These are phyloP conservation scores for Odiellus spinosus DNA, from an alignment of 2,888 invertebrate genomes.

Conservation along the genomic window DNA sequence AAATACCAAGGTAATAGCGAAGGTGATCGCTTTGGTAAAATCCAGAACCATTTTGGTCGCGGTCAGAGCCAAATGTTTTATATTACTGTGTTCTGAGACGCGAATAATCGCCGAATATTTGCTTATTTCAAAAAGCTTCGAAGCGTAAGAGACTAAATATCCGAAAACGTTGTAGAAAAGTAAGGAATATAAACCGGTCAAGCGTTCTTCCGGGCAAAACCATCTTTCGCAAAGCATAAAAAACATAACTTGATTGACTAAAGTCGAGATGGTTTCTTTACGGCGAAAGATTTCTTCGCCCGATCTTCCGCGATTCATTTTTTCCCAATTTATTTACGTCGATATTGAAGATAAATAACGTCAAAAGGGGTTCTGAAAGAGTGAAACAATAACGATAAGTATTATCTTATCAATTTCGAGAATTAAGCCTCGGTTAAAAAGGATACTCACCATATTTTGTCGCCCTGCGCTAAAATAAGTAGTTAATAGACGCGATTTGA, in stretches of 20 bases:
- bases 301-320: conserved; percentile 12
- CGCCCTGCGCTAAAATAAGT: too few relatives aligned
- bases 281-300: conserved; percentile 13
- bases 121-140: conserved; percentile 53
- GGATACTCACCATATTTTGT: too few relatives aligned
- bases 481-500: too few relatives aligned
- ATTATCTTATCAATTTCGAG: too few relatives aligned
- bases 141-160: conserved; percentile 56
- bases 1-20: conserved; percentile 57
- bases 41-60: conserved; percentile 63
- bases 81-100: conserved; percentile 51
- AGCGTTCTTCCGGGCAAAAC: conserved; percentile 39
- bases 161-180: conserved; percentile 69
- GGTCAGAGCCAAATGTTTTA: conserved; percentile 62
- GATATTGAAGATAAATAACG: too few relatives aligned
- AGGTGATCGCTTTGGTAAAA: conserved; percentile 65
- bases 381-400: too few relatives aligned
- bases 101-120: conserved; percentile 62
- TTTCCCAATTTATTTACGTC: too few relatives aligned
- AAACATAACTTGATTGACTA: conserved; percentile 44
- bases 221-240: conserved; percentile 54
- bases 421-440: too few relatives aligned
- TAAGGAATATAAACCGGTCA: conserved; percentile 55
- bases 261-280: conserved; percentile 12
- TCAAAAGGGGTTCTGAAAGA: too few relatives aligned